Evolutionary conservation across 2,113 vertebrate species (phyloP).

Genomic region (Trichomycterus rosablanca): DNA sequence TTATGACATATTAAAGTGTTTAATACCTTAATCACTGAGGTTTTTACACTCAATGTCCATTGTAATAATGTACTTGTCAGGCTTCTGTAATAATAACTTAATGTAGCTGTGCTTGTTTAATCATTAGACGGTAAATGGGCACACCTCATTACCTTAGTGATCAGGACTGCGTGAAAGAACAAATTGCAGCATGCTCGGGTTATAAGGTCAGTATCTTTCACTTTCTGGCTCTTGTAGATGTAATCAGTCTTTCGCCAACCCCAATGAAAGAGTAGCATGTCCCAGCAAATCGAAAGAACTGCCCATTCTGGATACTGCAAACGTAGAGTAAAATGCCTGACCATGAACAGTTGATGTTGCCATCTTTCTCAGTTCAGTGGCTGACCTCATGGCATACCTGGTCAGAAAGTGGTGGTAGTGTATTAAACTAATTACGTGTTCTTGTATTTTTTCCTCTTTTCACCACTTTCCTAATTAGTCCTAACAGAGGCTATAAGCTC

Average conservation of each 20-base stretch:
- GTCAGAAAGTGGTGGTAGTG: slow-evolving; percentile 21
- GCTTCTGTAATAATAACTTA: not conserved
- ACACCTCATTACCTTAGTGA: slow-evolving; percentile 31
- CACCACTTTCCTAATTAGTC: slow-evolving; percentile 45
- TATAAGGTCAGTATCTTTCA: slow-evolving; percentile 45
- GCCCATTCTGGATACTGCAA: slow-evolving; percentile 25
- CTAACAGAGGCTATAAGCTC: slow-evolving; percentile 26
- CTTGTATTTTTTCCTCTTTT: slow-evolving; percentile 33
- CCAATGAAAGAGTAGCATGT: slow-evolving; percentile 26
- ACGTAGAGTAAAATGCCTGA: slow-evolving; percentile 39
- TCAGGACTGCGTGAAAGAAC: slow-evolving; percentile 42
- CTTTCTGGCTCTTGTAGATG: slow-evolving; percentile 43
- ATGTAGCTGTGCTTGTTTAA: slow-evolving; percentile 7
- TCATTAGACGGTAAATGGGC: not conserved
- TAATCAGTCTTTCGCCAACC: slow-evolving; percentile 41
- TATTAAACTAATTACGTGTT: slow-evolving; percentile 31
- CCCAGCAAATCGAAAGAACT: slow-evolving; percentile 31
- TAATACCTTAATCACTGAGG: too few species aligned
- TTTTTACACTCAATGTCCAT: too few species aligned
- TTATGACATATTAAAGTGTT: not conserved
- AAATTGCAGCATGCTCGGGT: slow-evolving; percentile 36
- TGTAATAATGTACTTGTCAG: too few species aligned
- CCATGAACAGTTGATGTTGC: slow-evolving; percentile 45
- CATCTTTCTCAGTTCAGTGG: slow-evolving; percentile 27
- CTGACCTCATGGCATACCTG: slow-evolving; percentile 39